Evolutionary conservation across 2,113 vertebrate species (phyloP).

Genomic region (Formicarius rufipectus): DNA sequence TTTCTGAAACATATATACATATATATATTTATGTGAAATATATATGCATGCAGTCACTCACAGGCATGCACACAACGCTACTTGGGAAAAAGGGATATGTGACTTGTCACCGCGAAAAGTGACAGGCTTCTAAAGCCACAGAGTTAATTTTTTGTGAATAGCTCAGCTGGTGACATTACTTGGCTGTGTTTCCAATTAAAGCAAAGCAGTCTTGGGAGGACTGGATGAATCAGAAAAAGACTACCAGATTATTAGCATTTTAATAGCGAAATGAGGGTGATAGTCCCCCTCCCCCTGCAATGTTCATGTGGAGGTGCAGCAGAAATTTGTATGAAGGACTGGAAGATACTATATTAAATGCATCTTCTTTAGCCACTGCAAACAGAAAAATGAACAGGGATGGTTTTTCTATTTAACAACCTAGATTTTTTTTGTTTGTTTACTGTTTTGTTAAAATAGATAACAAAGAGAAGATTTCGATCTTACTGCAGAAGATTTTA

Average conservation of each 20-base stretch:
- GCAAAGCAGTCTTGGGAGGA: conserved; percentile 25
- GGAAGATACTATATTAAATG: background rate
- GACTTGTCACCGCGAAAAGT: background rate
- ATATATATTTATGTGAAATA: background rate
- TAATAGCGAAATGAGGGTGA: background rate
- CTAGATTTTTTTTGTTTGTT: background rate
- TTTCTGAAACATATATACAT: background rate
- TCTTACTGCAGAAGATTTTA: background rate
- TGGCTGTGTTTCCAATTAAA: conserved; percentile 27
- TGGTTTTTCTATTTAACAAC: background rate
- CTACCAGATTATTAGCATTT: conserved; percentile 9
- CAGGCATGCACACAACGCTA: background rate
- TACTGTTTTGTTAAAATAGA: background rate
- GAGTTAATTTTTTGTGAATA: conserved; percentile 6
- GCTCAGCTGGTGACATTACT: conserved; percentile 19
- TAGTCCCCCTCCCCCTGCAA: background rate
- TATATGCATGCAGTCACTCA: background rate
- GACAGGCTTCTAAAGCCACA: background rate
- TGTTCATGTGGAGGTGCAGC: background rate
- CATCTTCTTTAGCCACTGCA: background rate
- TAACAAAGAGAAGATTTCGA: background rate
- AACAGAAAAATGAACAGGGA: background rate
- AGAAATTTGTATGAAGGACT: background rate
- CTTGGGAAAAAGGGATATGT: background rate
- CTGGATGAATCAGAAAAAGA: background rate